Percentiles rank a stretch among this genome's conserved stretches.
Conservation (phyloP, 2,888 invertebrate species). For the Drosophila kanekoi region DNA sequence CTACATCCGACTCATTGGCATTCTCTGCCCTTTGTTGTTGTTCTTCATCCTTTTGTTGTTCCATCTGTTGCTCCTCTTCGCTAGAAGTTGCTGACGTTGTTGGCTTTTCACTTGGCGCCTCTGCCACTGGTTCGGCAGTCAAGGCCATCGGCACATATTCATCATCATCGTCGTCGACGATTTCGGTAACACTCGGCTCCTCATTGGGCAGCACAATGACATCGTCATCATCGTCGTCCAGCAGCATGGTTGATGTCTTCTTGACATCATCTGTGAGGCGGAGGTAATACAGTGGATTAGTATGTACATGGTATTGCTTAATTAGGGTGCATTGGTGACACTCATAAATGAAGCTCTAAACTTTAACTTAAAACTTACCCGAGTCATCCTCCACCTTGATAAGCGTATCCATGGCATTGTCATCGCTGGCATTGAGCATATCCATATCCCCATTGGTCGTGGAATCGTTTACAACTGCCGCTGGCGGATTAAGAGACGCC, state of each 20-base stretch:
- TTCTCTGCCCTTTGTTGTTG: conserved; percentile 26
- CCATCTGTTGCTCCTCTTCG: conserved; percentile 13
- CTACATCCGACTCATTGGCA: conserved; percentile 84
- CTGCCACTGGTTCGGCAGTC: conserved; percentile 37
- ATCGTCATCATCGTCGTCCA: conserved; percentile 86
- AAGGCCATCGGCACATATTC: conserved; percentile 77
- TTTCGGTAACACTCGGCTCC: conserved; percentile 88
- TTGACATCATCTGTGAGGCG: conserved; percentile 40
- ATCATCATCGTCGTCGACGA: conserved; percentile 86
- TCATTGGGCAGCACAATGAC: conserved; percentile 89
- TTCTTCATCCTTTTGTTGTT: conserved; percentile 12
- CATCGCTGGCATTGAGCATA: conserved; percentile 73
- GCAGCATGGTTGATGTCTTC: conserved; percentile 13
- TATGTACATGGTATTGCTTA: not conserved
- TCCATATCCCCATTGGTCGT: conserved; percentile 46
- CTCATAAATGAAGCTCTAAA: not conserved
- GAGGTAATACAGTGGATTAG: not conserved
- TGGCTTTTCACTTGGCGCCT: conserved; percentile 28
- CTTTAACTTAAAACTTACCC: conserved; percentile 25
- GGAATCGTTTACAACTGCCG: conserved; percentile 32
- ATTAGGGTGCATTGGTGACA: not conserved
- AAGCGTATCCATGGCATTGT: conserved; percentile 82
- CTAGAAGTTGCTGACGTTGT: not conserved
- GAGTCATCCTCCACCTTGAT: conserved; percentile 80
- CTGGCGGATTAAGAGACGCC: conserved; percentile 81